A percentile compares a stretch with the other conserved stretches of the same genome.
phyloP scores from a whole-genome alignment of 2,113 vertebrate genomes.

The Actenoides hombroni region DNA sequence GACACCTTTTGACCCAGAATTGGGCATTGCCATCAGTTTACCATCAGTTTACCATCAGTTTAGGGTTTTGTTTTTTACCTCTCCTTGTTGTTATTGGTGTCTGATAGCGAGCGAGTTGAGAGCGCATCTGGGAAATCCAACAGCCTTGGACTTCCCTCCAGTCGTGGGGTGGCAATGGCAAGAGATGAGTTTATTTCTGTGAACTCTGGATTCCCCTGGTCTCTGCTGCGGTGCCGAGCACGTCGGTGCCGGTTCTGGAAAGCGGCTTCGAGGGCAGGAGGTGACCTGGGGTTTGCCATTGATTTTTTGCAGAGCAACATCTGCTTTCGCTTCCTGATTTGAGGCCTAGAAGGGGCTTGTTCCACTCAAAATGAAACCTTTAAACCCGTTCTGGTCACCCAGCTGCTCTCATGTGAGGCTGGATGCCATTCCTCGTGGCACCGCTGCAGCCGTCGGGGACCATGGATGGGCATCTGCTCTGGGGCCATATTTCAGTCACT shows the following conservation, averaged over 20 bases:
- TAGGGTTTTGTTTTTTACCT: not conserved
- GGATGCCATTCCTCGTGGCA: not conserved
- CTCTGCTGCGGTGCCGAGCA: not conserved
- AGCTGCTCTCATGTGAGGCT: not conserved
- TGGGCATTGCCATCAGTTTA: rapidly evolving
- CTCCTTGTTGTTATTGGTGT: not conserved
- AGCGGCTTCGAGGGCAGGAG: rapidly evolving
- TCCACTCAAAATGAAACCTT: slow-evolving; percentile 14
- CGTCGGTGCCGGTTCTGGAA: not conserved
- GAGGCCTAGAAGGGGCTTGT: not conserved
- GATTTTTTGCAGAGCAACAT: not conserved
- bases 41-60: rapidly evolving
- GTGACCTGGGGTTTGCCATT: not conserved
- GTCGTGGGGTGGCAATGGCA: rapidly evolving
- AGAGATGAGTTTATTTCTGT: not conserved
- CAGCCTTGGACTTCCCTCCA: not conserved
- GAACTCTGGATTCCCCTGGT: not conserved
- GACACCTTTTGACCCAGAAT: not conserved
- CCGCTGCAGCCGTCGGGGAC: rapidly evolving
- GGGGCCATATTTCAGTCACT: not conserved
- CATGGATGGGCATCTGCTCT: not conserved
- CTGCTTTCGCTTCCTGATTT: slow-evolving; percentile 38
- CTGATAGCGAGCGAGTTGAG: rapidly evolving
- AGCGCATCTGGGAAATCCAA: not conserved
- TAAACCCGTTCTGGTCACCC: not conserved